These are phyloP conservation scores for Elaphurus davidianus DNA, from an alignment of 2,113 vertebrate species.

Conservation along the genomic window DNA sequence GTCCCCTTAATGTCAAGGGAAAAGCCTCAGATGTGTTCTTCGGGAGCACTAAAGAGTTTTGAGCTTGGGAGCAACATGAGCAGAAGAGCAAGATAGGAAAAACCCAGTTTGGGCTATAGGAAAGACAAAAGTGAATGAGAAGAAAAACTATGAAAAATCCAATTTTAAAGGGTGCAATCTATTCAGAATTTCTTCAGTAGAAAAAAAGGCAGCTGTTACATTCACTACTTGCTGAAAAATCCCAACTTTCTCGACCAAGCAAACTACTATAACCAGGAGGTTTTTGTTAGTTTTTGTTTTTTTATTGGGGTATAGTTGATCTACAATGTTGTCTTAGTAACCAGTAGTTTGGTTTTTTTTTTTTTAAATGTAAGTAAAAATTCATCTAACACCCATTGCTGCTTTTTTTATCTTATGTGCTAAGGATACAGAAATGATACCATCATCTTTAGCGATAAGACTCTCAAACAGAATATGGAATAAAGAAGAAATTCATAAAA, in stretches of 20 bases:
- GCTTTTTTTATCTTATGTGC: background rate
- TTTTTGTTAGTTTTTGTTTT: background rate
- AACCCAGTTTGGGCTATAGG: background rate
- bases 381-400: background rate
- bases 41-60: background rate
- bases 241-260: background rate
- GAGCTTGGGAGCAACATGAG: background rate
- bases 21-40: background rate
- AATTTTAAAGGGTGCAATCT: background rate
- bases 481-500: constrained; percentile 1
- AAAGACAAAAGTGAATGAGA: background rate
- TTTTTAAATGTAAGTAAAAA: background rate
- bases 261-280: background rate
- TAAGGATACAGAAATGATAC: background rate
- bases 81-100: background rate
- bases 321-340: background rate
- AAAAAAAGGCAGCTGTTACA: background rate
- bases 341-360: background rate
- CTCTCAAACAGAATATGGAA: background rate
- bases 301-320: background rate
- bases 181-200: background rate
- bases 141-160: background rate
- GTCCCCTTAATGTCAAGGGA: background rate
- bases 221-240: background rate
- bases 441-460: background rate